These are phyloP conservation scores for Rapana venosa DNA, from an alignment of 2,888 invertebrate species.

Conservation along the genomic window DNA sequence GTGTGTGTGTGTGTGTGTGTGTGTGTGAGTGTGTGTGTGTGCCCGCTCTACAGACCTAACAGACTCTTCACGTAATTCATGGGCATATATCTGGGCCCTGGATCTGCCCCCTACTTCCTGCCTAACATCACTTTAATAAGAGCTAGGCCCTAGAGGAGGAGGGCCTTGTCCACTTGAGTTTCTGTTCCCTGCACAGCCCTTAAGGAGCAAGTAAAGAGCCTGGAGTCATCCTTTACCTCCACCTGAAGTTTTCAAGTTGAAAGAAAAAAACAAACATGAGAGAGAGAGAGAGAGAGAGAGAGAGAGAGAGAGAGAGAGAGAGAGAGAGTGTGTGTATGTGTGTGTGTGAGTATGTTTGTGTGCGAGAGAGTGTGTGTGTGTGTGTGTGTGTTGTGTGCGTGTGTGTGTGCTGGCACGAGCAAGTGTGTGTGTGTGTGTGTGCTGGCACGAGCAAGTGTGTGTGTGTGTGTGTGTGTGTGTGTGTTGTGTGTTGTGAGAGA, in stretches of 20 bases:
- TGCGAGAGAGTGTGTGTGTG: neutral
- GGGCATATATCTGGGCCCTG: too few relatives aligned
- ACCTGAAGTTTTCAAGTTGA: too few relatives aligned
- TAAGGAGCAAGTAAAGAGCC: too few relatives aligned
- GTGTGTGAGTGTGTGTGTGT: neutral
- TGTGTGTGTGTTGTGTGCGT: neutral
- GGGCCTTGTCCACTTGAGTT: too few relatives aligned
- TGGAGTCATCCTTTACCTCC: too few relatives aligned
- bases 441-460: too few relatives aligned
- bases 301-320: neutral
- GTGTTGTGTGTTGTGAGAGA: neutral
- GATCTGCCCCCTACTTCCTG: too few relatives aligned
- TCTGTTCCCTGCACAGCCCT: too few relatives aligned
- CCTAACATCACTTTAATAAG: too few relatives aligned
- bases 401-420: neutral
- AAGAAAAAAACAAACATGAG: neutral
- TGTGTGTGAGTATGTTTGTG: neutral
- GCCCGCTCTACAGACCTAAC: neutral
- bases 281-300: conserved; percentile 4
- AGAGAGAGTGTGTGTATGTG: neutral
- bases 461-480: too few relatives aligned
- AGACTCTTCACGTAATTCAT: too few relatives aligned
- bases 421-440: neutral
- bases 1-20: neutral
- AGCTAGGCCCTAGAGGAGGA: too few relatives aligned